phyloP scores from a whole-genome alignment of 2,797 vertebrate genomes.

The Lutjanus campechanus region DNA sequence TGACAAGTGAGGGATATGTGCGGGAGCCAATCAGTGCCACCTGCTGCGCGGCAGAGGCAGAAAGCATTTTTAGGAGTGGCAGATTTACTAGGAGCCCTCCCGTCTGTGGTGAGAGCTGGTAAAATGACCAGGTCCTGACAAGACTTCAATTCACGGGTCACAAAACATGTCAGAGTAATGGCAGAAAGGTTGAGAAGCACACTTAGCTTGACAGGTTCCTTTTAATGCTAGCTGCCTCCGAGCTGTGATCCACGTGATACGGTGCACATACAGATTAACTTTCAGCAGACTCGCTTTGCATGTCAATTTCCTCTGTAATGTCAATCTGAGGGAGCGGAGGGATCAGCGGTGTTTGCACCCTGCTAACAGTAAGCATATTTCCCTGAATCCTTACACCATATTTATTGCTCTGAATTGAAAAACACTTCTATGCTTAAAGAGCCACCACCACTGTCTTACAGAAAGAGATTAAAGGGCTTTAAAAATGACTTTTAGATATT shows the following conservation, averaged over 20 bases:
- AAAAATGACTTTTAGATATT: constrained; percentile 60
- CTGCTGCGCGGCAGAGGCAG: constrained; percentile 68
- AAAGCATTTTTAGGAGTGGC: constrained; percentile 62
- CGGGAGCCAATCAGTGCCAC: constrained; percentile 73
- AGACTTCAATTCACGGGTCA: constrained; percentile 87
- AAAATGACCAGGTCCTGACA: constrained; percentile 86
- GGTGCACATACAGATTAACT: constrained; percentile 82
- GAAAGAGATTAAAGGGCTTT: constrained; percentile 47
- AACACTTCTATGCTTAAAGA: background rate
- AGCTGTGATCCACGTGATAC: constrained; percentile 75
- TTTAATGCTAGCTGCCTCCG: constrained; percentile 81
- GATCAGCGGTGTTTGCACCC: constrained; percentile 40
- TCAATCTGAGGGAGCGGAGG: constrained; percentile 62
- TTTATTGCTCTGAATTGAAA: constrained; percentile 29
- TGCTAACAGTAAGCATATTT: constrained; percentile 17
- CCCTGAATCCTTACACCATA: constrained; percentile 11
- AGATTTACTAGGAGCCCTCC: constrained; percentile 70
- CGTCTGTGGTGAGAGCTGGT: constrained; percentile 70
- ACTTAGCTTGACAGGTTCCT: constrained; percentile 84
- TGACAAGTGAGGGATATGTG: constrained; percentile 71
- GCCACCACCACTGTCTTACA: constrained; percentile 16
- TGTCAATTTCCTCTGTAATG: constrained; percentile 73
- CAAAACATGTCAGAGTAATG: constrained; percentile 83
- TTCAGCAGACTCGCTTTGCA: constrained; percentile 70
- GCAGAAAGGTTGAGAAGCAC: constrained; percentile 79